Conservation (phyloP, 2,113 vertebrate species). For the Callipepla californica region DNA sequence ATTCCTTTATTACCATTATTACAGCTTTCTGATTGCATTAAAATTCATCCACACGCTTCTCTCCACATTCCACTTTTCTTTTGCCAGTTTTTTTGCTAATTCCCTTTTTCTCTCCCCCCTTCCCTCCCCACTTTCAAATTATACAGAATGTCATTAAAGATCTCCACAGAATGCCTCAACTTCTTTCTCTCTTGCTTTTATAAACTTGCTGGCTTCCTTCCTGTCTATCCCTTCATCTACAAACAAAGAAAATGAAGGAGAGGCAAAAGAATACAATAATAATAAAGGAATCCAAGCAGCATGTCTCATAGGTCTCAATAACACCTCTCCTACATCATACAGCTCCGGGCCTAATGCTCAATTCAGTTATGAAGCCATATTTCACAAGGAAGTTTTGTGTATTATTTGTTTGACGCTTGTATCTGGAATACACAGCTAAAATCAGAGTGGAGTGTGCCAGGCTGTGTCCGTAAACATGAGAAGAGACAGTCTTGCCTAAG, state of each 20-base stretch:
- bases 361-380: conserved; percentile 10
- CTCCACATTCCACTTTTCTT: conserved; percentile 73
- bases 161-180: conserved; percentile 50
- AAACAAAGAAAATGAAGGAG: conserved; percentile 63
- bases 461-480: neutral
- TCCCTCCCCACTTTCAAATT: conserved; percentile 68
- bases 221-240: conserved; percentile 22
- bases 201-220: conserved; percentile 51
- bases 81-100: conserved; percentile 71
- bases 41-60: conserved; percentile 80
- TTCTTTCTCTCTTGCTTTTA: conserved; percentile 44
- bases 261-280: conserved; percentile 52
- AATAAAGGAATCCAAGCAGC: conserved; percentile 43
- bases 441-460: neutral
- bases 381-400: conserved; percentile 42
- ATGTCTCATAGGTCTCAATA: conserved; percentile 44
- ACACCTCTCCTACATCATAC: conserved; percentile 36
- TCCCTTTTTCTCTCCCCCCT: conserved; percentile 58
- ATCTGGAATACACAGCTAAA: neutral
- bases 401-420: conserved; percentile 34
- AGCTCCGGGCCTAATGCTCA: conserved; percentile 29
- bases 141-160: conserved; percentile 69
- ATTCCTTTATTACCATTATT: conserved; percentile 83
- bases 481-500: neutral
- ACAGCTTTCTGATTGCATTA: conserved; percentile 86